Evolutionary conservation across 2,113 vertebrate genomes (phyloP), one percentile per base, ranked within the genome.

Genomic region (Lasiurus borealis): DNA sequence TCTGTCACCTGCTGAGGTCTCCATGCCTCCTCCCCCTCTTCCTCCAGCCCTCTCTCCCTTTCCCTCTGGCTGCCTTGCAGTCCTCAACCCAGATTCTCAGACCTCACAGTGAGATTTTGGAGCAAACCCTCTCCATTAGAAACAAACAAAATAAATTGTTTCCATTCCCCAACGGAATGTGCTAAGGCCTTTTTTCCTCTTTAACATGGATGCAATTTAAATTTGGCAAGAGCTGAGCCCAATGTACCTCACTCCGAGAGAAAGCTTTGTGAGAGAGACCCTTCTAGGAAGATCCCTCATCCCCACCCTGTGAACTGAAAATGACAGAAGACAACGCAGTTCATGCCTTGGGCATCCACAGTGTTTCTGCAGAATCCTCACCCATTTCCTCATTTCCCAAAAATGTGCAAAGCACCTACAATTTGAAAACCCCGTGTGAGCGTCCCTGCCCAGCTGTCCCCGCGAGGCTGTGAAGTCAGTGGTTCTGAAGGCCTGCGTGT

Each of bases 91-190:
- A 76, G 73, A 87, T 96, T 97, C 29, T 2, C 87, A 94, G 94
- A 34, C 97, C 97, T 97, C 96, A 93, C 97, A 97, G 93, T 76
- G 95, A 85, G 96, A 95, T 69, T 96, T 95, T 96, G 0, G 1
- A 93, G 87, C 96, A 68, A 91, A 95, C 88, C 81, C 94, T 89
- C 85, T 97, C 95, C 50, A 95, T 96, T 85, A 95, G 82, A 97
- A 95, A 97, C 90, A 97, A 97, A 40, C 3, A 95, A 96, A 97
- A 97, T 96, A 98, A 97, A 97, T 98, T 96, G 97, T 95, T 98
- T 97, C 97, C 96, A 97, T 97, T 94, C 96, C 85, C 94, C 92
- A 89, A 96, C 95, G 94, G 97, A 97, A 98, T 97, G 96, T 87
- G 80, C 96, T 95, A 97, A 97, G 96, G 95, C 94, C 94, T 86